phyloP scores from a whole-genome alignment of 2,113 vertebrate genomes.

The Gallinago undulata region DNA sequence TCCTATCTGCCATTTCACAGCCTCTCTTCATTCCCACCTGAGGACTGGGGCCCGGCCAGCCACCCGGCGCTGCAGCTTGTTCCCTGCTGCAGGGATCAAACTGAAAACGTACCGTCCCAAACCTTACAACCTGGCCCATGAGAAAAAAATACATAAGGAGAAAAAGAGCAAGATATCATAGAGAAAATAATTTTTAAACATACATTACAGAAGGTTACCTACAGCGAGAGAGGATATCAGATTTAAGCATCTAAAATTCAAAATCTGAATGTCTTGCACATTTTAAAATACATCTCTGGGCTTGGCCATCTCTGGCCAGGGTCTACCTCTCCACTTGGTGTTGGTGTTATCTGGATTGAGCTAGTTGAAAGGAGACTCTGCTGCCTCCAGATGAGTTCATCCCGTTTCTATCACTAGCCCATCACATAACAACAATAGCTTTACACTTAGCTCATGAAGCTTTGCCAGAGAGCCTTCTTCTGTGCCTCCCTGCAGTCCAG shows the following conservation, averaged over 20 bases:
- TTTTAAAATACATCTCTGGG: neutral
- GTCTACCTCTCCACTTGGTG: neutral
- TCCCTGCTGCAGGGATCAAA: neutral
- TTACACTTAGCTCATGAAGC: conserved; percentile 22
- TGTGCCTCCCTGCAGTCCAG: neutral
- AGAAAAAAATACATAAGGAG: neutral
- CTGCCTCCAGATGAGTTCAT: neutral
- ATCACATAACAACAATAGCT: conserved; percentile 15
- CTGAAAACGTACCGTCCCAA: neutral
- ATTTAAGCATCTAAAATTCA: neutral
- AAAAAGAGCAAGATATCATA: neutral
- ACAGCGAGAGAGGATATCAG: neutral
- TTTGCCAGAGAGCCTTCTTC: conserved; percentile 10
- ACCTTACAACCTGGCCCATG: neutral
- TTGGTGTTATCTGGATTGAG: neutral
- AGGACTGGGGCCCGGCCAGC: neutral
- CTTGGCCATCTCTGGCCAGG: neutral
- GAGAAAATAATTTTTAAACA: neutral
- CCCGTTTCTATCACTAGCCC: neutral
- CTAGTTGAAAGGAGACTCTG: neutral
- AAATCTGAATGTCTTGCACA: neutral
- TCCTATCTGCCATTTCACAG: neutral
- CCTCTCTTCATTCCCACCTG: neutral
- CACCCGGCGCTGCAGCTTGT: neutral
- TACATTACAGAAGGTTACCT: neutral